Evolutionary conservation across 1,140 invertebrate genomes (phyloP).

Genomic region (Plutomurus gul): DNA sequence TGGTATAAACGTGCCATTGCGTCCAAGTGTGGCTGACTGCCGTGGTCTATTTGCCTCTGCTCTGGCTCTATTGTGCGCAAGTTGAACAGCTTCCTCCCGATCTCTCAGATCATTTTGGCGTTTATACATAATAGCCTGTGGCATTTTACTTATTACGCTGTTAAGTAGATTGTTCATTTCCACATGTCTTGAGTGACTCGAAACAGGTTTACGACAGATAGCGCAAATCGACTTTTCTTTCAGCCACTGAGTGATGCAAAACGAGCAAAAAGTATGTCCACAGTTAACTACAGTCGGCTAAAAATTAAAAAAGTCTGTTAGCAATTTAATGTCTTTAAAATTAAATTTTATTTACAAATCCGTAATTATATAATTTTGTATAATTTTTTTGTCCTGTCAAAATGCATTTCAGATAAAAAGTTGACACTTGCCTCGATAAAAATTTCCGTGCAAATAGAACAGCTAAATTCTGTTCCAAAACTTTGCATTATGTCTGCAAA

Average conservation of each 20-base stretch:
- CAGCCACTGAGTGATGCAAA: conserved; percentile 6
- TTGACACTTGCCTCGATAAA: conserved; percentile 21
- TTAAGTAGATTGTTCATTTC: conserved; percentile 2
- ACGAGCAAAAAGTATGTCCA: conserved; percentile 27
- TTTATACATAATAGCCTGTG: neutral
- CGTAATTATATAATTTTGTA: no score
- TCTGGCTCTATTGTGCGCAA: neutral
- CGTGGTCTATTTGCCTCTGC: neutral
- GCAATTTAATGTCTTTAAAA: no score
- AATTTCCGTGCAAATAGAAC: neutral
- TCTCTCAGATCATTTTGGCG: neutral
- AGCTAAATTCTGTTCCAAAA: conserved; percentile 26
- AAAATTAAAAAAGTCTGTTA: neutral
- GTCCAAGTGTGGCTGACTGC: neutral
- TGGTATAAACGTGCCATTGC: neutral
- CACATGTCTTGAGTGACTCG: neutral
- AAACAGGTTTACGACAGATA: conserved; percentile 1
- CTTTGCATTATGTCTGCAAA: neutral
- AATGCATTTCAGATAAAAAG: no score
- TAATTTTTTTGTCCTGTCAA: no score
- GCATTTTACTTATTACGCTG: neutral
- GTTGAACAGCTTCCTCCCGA: neutral
- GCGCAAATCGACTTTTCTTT: neutral
- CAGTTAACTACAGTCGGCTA: neutral
- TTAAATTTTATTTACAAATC: no score